phyloP scores from a whole-genome alignment of 2,113 vertebrate genomes.

The Micronycteris hirsuta region DNA sequence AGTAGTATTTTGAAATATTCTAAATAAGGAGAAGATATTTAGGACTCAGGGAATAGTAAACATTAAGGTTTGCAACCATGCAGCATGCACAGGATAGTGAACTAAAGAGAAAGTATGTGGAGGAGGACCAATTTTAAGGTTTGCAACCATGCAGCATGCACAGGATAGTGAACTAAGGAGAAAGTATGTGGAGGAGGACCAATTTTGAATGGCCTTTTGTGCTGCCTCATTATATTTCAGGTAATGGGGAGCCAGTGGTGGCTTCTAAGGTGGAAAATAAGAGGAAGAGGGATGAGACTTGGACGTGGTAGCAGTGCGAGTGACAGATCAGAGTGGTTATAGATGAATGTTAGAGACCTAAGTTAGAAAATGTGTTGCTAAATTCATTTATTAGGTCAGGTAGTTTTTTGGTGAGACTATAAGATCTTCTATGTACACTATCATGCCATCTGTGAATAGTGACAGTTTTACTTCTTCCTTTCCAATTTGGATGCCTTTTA shows the following conservation, averaged over 20 bases:
- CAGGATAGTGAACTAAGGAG: neutral
- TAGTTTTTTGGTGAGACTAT: too few species aligned
- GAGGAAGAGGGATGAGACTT: neutral
- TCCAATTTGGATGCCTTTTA: too few species aligned
- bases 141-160: accelerated
- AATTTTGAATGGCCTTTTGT: neutral
- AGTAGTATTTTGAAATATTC: neutral
- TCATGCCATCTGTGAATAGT: too few species aligned
- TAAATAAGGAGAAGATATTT: neutral
- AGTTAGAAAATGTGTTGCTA: neutral
- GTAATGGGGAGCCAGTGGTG: neutral
- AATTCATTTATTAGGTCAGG: too few species aligned
- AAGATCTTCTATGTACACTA: too few species aligned
- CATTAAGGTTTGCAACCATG: neutral
- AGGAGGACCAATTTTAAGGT: neutral
- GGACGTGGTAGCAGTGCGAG: neutral
- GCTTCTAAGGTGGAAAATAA: neutral
- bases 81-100: neutral
- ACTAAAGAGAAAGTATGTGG: neutral
- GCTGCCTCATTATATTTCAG: neutral
- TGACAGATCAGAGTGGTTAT: neutral
- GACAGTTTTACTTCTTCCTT: too few species aligned
- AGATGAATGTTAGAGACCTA: neutral
- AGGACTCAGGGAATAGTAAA: neutral
- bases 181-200: neutral